Conservation (phyloP, 2,113 vertebrate species). For the Actenoides hombroni region DNA sequence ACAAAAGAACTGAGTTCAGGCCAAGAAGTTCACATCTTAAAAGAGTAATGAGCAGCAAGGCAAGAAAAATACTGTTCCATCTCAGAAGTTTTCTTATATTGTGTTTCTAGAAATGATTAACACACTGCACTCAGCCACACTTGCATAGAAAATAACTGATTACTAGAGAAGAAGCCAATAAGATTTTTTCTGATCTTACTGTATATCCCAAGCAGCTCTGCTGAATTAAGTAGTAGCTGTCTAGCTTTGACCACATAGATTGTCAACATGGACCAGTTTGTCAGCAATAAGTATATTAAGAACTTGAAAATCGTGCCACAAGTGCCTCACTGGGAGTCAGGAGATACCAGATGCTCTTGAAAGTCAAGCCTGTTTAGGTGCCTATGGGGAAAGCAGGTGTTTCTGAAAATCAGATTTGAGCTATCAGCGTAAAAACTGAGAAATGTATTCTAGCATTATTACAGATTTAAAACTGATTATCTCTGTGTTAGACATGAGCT, state of each 20-base stretch:
- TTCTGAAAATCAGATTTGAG: slow-evolving; percentile 1
- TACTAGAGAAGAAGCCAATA: not conserved
- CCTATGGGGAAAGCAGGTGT: not conserved
- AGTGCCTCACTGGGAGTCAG: not conserved
- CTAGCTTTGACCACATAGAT: not conserved
- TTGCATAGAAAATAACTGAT: not conserved
- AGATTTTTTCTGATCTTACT: not conserved
- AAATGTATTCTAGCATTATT: not conserved
- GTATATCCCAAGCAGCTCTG: not conserved
- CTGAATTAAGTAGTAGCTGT: not conserved
- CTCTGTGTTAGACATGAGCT: not conserved
- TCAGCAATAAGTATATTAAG: not conserved
- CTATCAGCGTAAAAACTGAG: not conserved
- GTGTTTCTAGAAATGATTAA: not conserved
- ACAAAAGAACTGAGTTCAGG: fast-evolving
- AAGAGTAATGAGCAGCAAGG: not conserved
- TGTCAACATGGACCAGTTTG: slow-evolving; percentile 43
- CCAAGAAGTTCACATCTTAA: not conserved
- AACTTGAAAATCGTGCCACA: slow-evolving; percentile 47
- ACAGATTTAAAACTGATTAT: not conserved
- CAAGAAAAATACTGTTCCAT: not conserved
- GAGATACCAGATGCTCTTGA: not conserved
- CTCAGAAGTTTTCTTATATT: not conserved
- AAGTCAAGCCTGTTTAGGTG: not conserved
- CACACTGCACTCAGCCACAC: not conserved